phyloP scores from a whole-genome alignment of 2,797 vertebrate species.

The Strix occidentalis region DNA sequence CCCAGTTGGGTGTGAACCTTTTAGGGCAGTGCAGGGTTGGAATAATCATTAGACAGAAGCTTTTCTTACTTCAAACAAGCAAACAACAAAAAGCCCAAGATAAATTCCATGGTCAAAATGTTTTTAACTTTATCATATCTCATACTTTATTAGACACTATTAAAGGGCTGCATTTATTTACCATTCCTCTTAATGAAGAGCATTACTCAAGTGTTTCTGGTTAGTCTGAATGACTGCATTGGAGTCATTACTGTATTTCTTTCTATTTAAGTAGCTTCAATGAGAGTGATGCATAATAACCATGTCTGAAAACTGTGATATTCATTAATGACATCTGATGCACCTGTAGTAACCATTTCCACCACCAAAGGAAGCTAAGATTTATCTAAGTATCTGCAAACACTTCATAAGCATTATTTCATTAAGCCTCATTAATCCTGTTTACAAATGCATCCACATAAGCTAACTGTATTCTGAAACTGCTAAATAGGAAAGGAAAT shows the following conservation, averaged over 20 bases:
- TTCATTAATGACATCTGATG: not conserved
- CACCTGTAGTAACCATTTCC: not conserved
- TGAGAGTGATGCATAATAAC: not conserved
- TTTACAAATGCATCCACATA: not conserved
- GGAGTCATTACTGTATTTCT: not conserved
- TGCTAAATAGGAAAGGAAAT: not conserved
- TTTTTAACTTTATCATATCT: not conserved
- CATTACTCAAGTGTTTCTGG: not conserved
- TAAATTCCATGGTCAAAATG: not conserved
- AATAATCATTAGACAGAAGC: not conserved
- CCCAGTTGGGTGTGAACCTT: not conserved
- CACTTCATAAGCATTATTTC: not conserved
- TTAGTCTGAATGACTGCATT: not conserved
- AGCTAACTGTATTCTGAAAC: not conserved
- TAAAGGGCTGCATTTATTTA: not conserved
- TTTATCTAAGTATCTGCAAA: not conserved
- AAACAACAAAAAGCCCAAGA: not conserved
- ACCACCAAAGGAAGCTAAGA: not conserved
- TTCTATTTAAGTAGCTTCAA: not conserved
- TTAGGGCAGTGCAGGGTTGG: not conserved
- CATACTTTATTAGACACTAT: not conserved
- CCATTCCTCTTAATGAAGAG: not conserved
- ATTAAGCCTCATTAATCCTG: not conserved
- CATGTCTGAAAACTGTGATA: not conserved
- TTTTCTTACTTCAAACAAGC: not conserved